Conservation (phyloP, 2,113 vertebrate species). For the Tetrao urogallus region DNA sequence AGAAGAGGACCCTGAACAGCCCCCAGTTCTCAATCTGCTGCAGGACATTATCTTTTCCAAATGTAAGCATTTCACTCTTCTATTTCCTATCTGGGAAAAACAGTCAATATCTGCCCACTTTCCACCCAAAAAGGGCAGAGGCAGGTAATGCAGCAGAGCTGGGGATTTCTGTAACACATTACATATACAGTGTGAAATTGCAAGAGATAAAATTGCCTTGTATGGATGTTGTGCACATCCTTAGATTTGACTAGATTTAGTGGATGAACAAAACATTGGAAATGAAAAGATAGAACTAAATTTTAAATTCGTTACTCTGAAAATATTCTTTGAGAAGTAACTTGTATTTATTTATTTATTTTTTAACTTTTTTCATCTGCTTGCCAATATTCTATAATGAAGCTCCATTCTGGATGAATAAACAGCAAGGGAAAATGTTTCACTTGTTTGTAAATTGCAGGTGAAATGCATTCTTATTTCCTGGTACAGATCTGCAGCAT, state of each 20-base stretch:
- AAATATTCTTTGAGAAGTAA: neutral
- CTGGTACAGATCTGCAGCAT: neutral
- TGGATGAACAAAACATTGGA: neutral
- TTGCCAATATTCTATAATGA: neutral
- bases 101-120: rapidly evolving
- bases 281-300: neutral
- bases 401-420: neutral
- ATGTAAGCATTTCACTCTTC: rapidly evolving
- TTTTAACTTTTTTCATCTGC: neutral
- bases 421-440: neutral
- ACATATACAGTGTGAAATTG: neutral
- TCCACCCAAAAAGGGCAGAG: neutral
- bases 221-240: neutral
- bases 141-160: neutral
- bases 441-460: neutral
- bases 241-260: neutral
- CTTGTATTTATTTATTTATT: neutral
- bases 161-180: neutral
- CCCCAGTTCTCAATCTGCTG: neutral
- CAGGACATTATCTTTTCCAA: neutral
- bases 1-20: neutral
- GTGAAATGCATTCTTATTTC: neutral
- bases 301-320: neutral
- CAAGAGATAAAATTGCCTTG: no score
- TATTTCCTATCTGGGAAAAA: neutral